Conservation (phyloP, 1,140 invertebrate genomes). For the Episyrphus balteatus region DNA sequence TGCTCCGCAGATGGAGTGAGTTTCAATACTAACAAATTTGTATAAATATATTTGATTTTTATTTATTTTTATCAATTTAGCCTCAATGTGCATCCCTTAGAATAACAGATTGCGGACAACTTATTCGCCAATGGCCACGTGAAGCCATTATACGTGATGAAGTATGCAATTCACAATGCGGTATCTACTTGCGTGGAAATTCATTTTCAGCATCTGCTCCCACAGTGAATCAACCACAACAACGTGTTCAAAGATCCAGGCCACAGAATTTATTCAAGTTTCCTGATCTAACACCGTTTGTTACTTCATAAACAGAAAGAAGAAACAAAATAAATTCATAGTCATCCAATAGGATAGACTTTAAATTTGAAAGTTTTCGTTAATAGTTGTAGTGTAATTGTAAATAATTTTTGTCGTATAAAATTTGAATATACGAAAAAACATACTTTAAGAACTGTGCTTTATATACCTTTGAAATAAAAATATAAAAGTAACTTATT, state of each 20-base stretch:
- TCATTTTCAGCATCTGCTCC: conserved; percentile 16
- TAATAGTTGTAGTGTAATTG: too few species aligned
- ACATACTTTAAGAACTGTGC: too few species aligned
- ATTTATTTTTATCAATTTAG: conserved; percentile 39
- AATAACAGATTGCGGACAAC: conserved; percentile 74
- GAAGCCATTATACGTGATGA: conserved; percentile 74
- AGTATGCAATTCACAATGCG: conserved; percentile 83
- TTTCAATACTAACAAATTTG: too few species aligned
- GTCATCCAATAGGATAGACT: too few species aligned
- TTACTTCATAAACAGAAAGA: conserved; percentile 23
- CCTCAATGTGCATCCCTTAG: conserved; percentile 79
- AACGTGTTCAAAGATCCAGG: conserved; percentile 31
- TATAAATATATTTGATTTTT: not conserved
- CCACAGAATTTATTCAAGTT: conserved; percentile 42
- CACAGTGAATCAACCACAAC: conserved; percentile 21
- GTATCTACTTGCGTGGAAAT: conserved; percentile 36
- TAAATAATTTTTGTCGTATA: too few species aligned
- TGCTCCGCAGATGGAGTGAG: conserved; percentile 68
- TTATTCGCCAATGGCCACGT: conserved; percentile 67
- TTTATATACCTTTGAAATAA: too few species aligned
- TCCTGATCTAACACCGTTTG: conserved; percentile 52
- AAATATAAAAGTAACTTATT: too few species aligned
- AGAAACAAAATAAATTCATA: too few species aligned
- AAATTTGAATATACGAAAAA: too few species aligned
- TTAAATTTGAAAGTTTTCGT: too few species aligned